A percentile compares a stretch with the other conserved stretches of the same genome.
Evolutionary conservation across 2,888 invertebrate genomes (phyloP).

Genomic region (Habroteleia sp.): DNA sequence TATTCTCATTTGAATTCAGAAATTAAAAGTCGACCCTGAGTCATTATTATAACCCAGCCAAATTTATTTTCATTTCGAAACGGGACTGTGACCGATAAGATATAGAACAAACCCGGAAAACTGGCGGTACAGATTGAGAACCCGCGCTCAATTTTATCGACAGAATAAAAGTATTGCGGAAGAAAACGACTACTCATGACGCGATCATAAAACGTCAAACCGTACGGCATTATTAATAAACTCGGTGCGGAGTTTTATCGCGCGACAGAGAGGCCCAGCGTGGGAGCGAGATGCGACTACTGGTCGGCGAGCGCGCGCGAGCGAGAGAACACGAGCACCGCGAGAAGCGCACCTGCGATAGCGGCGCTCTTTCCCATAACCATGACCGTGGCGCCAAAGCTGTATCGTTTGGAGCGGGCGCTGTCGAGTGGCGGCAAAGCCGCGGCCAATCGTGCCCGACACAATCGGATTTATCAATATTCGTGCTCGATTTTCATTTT

Average conservation of each 20-base stretch:
- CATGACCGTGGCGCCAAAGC: constrained; percentile 65
- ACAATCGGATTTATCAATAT: constrained; percentile 60
- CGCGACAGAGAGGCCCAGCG: constrained; percentile 39
- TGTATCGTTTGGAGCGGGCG: constrained; percentile 60
- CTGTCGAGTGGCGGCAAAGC: constrained; percentile 28
- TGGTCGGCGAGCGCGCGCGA: background rate
- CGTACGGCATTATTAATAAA: constrained; percentile 78
- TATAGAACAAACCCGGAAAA: no score
- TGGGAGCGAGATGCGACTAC: background rate
- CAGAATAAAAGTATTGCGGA: constrained; percentile 76
- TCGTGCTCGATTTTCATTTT: constrained; percentile 57
- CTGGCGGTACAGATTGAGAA: constrained; percentile 56
- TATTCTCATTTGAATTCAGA: background rate
- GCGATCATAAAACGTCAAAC: constrained; percentile 75
- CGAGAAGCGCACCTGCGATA: constrained; percentile 50
- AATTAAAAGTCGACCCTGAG: constrained; percentile 3
- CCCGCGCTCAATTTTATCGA: constrained; percentile 69
- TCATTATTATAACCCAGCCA: no score
- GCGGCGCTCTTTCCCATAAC: constrained; percentile 56
- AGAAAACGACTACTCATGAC: constrained; percentile 76
- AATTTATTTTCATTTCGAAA: no score
- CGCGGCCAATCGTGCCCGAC: constrained; percentile 30
- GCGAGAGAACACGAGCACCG: background rate
- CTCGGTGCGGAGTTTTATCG: constrained; percentile 73
- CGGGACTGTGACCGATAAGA: no score